phyloP scores from a whole-genome alignment of 2,797 vertebrate species.

The Pipistrellus kuhlii region DNA sequence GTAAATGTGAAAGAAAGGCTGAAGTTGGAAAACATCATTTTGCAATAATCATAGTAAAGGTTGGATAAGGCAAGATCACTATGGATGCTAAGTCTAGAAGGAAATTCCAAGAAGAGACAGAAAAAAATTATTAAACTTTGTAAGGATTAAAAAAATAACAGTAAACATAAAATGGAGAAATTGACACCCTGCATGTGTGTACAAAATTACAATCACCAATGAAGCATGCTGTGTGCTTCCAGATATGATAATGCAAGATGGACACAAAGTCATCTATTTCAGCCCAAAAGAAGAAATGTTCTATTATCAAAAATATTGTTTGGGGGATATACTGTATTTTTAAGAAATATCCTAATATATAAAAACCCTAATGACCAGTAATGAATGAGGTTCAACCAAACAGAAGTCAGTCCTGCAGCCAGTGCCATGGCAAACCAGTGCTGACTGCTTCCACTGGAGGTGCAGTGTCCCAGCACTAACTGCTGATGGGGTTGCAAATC shows the following conservation, averaged over 20 bases:
- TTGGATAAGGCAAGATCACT: neutral
- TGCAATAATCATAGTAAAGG: neutral
- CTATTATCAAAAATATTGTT: neutral
- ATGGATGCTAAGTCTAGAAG: neutral
- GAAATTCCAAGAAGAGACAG: neutral
- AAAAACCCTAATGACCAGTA: too few species aligned
- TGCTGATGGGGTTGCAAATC: too few species aligned
- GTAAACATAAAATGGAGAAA: neutral
- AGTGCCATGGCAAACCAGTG: too few species aligned
- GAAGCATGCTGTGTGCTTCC: neutral
- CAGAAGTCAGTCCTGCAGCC: too few species aligned
- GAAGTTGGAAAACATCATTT: neutral
- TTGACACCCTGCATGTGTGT: neutral
- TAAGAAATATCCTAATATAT: neutral
- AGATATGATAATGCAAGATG: neutral
- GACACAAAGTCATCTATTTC: neutral
- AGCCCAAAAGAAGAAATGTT: neutral
- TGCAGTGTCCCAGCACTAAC: too few species aligned
- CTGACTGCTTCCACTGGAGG: too few species aligned
- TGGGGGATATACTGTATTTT: neutral
- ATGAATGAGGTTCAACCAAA: too few species aligned
- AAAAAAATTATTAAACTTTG: neutral
- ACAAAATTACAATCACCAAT: neutral
- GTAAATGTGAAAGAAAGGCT: neutral
- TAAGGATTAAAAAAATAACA: neutral